These are phyloP conservation scores for Epizoanthus scotinus DNA, from an alignment of 92 coral and sea anemone species.

Conservation along the genomic window DNA sequence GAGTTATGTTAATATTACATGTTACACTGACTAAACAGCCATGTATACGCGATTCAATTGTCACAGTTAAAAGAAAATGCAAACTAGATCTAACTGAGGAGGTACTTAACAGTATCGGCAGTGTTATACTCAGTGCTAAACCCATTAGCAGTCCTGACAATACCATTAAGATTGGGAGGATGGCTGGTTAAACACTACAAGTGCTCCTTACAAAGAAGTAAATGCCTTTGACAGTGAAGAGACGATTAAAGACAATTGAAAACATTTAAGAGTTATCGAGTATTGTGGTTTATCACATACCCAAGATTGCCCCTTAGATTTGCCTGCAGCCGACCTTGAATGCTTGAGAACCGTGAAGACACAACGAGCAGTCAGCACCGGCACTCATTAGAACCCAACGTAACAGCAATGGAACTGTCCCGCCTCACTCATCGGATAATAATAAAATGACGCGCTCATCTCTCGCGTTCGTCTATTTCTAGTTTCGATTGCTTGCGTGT, in stretches of 20 bases:
- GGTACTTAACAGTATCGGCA: neutral
- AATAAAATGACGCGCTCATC: neutral
- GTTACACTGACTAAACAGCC: neutral
- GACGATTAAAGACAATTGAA: neutral
- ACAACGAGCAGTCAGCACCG: neutral
- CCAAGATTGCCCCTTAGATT: conserved; percentile 1
- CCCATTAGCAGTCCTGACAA: conserved; percentile 3
- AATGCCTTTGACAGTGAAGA: neutral
- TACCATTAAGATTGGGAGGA: neutral
- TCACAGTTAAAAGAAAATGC: neutral
- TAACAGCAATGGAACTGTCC: neutral
- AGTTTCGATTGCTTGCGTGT: conserved; percentile 20
- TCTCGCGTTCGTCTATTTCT: neutral
- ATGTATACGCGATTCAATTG: neutral
- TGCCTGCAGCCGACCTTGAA: conserved; percentile 2
- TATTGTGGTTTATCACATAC: conserved; percentile 6
- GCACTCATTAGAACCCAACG: neutral
- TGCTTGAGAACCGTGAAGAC: neutral
- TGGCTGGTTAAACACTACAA: neutral
- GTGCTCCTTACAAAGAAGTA: neutral
- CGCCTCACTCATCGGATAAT: neutral
- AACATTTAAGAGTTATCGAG: neutral
- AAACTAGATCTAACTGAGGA: neutral
- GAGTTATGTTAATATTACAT: neutral
- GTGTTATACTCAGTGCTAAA: neutral